Conservation (phyloP, 2,888 invertebrate species). For the Therioaphis trifolii region DNA sequence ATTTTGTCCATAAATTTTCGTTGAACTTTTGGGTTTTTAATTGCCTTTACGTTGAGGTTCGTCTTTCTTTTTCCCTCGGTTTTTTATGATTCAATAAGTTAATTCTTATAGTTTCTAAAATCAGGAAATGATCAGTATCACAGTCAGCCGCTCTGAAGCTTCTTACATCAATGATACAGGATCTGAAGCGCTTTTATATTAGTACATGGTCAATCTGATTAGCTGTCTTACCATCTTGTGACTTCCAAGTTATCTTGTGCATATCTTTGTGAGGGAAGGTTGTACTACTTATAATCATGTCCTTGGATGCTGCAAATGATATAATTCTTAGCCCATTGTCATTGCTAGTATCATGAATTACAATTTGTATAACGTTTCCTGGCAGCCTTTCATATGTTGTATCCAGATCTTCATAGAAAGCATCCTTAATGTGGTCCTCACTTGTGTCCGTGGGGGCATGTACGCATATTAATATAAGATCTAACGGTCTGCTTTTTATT, state of each 20-base stretch:
- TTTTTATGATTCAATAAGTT: neutral
- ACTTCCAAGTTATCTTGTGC: neutral
- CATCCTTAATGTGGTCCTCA: neutral
- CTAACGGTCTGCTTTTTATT: conserved; percentile 14
- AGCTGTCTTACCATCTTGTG: neutral
- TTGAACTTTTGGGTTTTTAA: neutral
- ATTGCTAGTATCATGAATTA: neutral
- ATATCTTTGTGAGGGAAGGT: neutral
- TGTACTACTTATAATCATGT: conserved; percentile 21
- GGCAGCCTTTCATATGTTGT: conserved; percentile 10
- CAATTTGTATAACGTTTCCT: neutral
- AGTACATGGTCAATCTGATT: neutral
- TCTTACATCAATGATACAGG: neutral
- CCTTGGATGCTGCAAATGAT: neutral
- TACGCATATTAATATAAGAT: neutral
- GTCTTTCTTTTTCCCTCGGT: neutral
- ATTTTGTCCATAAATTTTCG: neutral
- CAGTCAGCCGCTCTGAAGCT: neutral
- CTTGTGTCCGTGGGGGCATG: neutral
- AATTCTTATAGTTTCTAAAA: conserved; percentile 1
- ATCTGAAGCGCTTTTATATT: no score
- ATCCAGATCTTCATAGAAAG: conserved; percentile 13
- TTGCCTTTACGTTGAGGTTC: conserved; percentile 18
- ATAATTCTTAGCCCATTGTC: neutral
- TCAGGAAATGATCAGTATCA: conserved; percentile 10